Base-by-base conservation (phyloP, 37 sponge, comb jelly and placozoan genomes). In the Axinella damicornis region DNA sequence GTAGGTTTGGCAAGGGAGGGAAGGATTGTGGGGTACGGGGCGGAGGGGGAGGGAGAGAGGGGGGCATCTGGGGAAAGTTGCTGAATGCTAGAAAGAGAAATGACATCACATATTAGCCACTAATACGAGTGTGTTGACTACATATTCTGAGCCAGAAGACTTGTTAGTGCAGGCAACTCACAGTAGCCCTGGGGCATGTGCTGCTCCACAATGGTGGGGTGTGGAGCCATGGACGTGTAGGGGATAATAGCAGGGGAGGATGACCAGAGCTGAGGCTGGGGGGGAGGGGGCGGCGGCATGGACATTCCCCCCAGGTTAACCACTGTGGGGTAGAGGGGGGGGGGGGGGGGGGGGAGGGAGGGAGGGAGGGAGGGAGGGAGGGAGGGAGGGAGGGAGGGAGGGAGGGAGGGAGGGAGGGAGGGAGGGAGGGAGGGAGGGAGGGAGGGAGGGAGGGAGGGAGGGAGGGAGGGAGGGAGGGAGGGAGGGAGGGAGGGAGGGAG, bases 11-110 rank as follows among this genome's bases (percentile, higher is more conserved):
- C 4, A 27, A 14, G 25, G 62, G n/a, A 14, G 25, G 25, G 5
- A 61, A 25, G 25, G 72, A 36, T 6, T 71, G 72, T 36, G 24
- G n/a, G 2, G 46, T 39, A 5, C 70, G 46, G 54, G 69, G 46
- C 1, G 79, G 69, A 30, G 78, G 78, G 12, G 78, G 41, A 35
- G 62, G 36, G 2, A 73, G 73, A 1, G 74, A 64, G 65, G 84
- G 75, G 2, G 19, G 67, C 31, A 31, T 34, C 25, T 66, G 34
- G 34, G 31, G 67, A 72, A 46, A 37, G 73, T 22, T 34, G 40
- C 27, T 22, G 1, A 25, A 72, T 72, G 73, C 40, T 39, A n/a
- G n/a, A n/a, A n/a, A n/a, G n/a, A n/a, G n/a, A n/a, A n/a, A n/a
- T n/a, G n/a, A n/a, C n/a, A n/a, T n/a, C n/a, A n/a, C n/a, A n/a